Evolutionary conservation across 2,888 invertebrate species (phyloP), one percentile per base, ranked within the genome.

Genomic region (Acleris emargana): DNA sequence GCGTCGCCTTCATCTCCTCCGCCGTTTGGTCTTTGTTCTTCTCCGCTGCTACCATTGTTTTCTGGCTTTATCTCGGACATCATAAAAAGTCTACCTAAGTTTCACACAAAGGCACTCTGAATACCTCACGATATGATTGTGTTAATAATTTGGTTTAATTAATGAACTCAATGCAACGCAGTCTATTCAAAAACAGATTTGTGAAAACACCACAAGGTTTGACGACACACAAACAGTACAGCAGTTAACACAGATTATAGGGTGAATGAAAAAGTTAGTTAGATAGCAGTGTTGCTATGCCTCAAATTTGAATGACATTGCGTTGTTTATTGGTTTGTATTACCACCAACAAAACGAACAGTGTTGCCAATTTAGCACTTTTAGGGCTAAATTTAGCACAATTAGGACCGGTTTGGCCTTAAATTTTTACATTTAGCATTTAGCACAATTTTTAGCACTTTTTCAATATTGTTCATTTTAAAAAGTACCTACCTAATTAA

Each of bases 11-110:
- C 89, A 76, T 93, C 93, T 63, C 88, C 88, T 64, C 82, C 87
- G 66, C 90, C 90, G 79, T 91, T 91, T 22, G 83, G 76, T 75
- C 91, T 92, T 92, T 92, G 91, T 91, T 90, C 91, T 74, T 75
- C 73, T 71, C 82, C 83, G 71, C 81, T 84, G 80, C 82, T 84
- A 77, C 76, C 78, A 77, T 88, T 89, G 80, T 79, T 76, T 72
- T 82, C 75, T 61, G 72, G 67, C 70, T 79, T 82, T 69, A 81
- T 79, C 66, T 88, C 89, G 67, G 88, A 79, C 89, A 91, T 91
- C 67, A 70, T 75, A 13, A 32, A 32, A 43, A 28, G 11, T 32
- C 2, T 43, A 17, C 9, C 5, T 6, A 2, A 45, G 11, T 45
- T 22, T 25, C 45, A 2, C 13, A 17, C 9, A 43, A 43, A 25